Evolutionary conservation across 1,140 invertebrate genomes (phyloP).

Genomic region (Eciton burchellii): DNA sequence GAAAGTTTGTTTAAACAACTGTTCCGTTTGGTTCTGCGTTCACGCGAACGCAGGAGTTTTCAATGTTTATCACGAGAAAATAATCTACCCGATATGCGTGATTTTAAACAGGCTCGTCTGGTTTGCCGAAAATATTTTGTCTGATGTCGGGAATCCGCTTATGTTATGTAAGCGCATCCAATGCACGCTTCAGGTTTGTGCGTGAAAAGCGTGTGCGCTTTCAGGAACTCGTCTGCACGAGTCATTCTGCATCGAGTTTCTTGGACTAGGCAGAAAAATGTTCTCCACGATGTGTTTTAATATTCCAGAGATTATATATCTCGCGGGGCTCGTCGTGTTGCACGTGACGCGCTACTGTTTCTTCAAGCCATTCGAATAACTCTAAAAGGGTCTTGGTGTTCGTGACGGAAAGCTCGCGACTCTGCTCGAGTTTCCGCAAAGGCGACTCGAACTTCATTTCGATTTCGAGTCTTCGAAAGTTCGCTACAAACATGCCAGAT

Average conservation of each 20-base stretch:
- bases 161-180: no score
- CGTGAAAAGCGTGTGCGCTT: no score
- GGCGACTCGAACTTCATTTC: constrained; percentile 33
- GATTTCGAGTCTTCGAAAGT: constrained; percentile 36
- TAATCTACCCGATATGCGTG: not conserved
- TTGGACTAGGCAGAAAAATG: not conserved
- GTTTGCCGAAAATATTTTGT: constrained; percentile 1
- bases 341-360: constrained; percentile 14
- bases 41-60: not conserved
- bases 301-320: constrained; percentile 12
- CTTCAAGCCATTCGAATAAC: constrained; percentile 6
- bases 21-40: not conserved
- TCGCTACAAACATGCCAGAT: constrained; percentile 39
- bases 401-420: constrained; percentile 38
- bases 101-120: not conserved
- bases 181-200: not conserved
- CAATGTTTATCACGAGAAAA: constrained; percentile 12
- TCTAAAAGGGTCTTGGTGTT: constrained; percentile 31
- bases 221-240: not conserved
- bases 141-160: no score
- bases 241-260: not conserved
- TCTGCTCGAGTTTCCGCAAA: constrained; percentile 29
- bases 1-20: constrained; percentile 5
- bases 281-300: constrained; percentile 13
- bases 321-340: not conserved